Conservation (phyloP, 2,888 invertebrate genomes). For the Pseudococcus longispinus region DNA sequence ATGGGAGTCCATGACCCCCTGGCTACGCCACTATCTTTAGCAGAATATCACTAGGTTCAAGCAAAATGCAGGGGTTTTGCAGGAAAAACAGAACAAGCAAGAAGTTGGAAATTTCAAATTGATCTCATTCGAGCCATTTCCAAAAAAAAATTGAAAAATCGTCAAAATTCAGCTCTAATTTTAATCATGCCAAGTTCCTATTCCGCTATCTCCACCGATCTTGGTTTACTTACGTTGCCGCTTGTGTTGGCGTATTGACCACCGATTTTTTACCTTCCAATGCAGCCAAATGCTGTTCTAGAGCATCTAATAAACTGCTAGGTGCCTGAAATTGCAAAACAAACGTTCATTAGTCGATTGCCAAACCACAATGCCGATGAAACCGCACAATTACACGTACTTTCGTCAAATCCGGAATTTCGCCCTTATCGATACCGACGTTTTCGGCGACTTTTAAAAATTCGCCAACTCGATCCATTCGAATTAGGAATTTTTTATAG, state of each 20-base stretch:
- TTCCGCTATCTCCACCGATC: neutral
- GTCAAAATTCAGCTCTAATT: neutral
- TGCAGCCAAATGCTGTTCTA: slow-evolving; percentile 93
- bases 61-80: too few relatives aligned
- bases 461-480: slow-evolving; percentile 98
- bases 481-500: slow-evolving; percentile 97
- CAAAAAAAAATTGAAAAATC: too few relatives aligned
- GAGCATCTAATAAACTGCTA: slow-evolving; percentile 92
- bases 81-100: too few relatives aligned
- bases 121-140: too few relatives aligned
- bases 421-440: slow-evolving; percentile 97
- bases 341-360: neutral
- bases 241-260: slow-evolving; percentile 85
- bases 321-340: slow-evolving; percentile 72
- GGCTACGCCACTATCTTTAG: too few relatives aligned
- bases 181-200: neutral
- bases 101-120: too few relatives aligned
- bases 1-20: too few relatives aligned
- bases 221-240: slow-evolving; percentile 74
- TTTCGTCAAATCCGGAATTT: slow-evolving; percentile 97
- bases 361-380: neutral
- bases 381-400: slow-evolving; percentile 62
- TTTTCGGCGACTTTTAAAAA: slow-evolving; percentile 87
- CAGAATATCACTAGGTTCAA: too few relatives aligned
- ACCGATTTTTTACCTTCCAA: slow-evolving; percentile 92